Evolutionary conservation across 2,888 invertebrate species (phyloP), one percentile per base, ranked within the genome.

Genomic region (Endomychus coccineus): DNA sequence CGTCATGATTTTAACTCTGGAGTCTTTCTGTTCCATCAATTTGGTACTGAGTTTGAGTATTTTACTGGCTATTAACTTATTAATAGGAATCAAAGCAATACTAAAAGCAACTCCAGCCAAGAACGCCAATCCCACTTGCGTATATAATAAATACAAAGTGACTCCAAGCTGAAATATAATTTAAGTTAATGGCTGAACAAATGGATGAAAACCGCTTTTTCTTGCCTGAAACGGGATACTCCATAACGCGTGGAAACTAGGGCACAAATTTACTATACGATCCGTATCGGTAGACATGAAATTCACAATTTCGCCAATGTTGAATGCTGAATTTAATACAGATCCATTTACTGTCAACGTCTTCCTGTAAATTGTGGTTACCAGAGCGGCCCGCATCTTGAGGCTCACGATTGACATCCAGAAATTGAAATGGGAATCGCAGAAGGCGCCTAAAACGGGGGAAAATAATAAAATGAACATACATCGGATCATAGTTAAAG

Each of bases 261-360:
- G 83, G 65, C 92, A 94, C 13, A 95, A 88, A 65, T 95, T 95
- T 0, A 94, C 87, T 48, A 97, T 88, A 49, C 96, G 76, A 61
- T 96, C 94, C 0, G 88, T 85, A 62, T 98, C 97, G 0, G 92
- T 92, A 16, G 94, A 95, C 87, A 97, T 92, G 51, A 91, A 87
- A 67, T 97, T 97, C 2, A 95, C 78, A 38, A 97, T 83, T 70
- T 96, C 88, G 0, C 96, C 96, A 23, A 83, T 72, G 9, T 71
- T 74, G 59, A 71, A 75, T 36, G 54, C 59, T 41, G 53, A 65
- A 50, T 55, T 65, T 46, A 54, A 55, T 36, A 53, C 54, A 46
- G 60, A 59, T 7, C 55, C 50, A 36, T 59, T 54, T n/a, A 64
- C 63, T 13, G 66, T 66, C 15, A 83, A 60, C 6, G 76, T 73